These are phyloP conservation scores for Dascillus cervinus DNA, from an alignment of 2,888 invertebrate genomes.

Conservation along the genomic window DNA sequence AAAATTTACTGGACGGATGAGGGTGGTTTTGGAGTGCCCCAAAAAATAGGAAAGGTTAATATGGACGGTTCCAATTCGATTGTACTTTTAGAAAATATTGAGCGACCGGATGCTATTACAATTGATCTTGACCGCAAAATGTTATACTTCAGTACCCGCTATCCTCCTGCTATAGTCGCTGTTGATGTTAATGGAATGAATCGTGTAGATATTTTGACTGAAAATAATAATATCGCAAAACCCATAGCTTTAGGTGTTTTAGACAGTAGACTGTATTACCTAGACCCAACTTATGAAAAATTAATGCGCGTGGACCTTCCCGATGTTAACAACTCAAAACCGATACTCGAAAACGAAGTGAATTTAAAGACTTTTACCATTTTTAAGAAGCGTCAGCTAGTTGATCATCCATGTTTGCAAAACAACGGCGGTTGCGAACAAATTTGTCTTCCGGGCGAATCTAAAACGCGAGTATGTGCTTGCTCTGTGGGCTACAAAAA, in stretches of 20 bases:
- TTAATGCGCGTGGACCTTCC: conserved; percentile 78
- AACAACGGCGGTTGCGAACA: conserved; percentile 93
- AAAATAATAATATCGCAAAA: conserved; percentile 61
- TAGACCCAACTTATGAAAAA: conserved; percentile 86
- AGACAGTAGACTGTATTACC: conserved; percentile 73
- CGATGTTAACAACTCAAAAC: conserved; percentile 66
- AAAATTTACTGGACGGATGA: conserved; percentile 95
- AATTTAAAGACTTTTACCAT: conserved; percentile 82
- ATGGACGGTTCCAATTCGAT: conserved; percentile 85
- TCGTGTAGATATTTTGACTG: conserved; percentile 58
- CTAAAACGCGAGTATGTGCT: conserved; percentile 69
- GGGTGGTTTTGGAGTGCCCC: conserved; percentile 81
- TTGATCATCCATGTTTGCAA: conserved; percentile 76
- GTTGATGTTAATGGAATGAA: conserved; percentile 69
- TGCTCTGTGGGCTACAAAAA: conserved; percentile 87
- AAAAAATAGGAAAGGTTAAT: conserved; percentile 83
- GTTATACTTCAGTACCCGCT: conserved; percentile 81
- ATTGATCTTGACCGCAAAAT: conserved; percentile 75
- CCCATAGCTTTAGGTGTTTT: conserved; percentile 78
- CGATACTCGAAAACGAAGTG: conserved; percentile 75
- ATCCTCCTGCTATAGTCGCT: conserved; percentile 62
- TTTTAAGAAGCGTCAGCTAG: conserved; percentile 74
- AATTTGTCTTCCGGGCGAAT: conserved; percentile 82
- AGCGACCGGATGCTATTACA: conserved; percentile 75
- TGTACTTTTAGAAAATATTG: conserved; percentile 62